These are phyloP conservation scores for Pagetopsis macropterus DNA, from an alignment of 2,797 vertebrate species.

Conservation along the genomic window DNA sequence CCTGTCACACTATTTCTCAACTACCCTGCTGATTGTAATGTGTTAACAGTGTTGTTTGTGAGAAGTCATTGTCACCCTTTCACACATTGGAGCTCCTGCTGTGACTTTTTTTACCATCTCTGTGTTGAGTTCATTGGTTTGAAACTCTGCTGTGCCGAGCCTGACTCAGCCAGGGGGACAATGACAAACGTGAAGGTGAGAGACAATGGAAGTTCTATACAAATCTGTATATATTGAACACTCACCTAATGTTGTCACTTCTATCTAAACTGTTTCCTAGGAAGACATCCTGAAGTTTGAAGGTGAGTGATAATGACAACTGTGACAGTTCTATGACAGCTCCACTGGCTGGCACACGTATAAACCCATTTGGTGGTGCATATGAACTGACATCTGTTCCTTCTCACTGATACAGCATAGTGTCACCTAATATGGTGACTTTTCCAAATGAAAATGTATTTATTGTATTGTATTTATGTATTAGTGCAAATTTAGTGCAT, in stretches of 20 bases:
- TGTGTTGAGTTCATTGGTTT: constrained; percentile 15
- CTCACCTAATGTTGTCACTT: constrained; percentile 39
- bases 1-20: constrained; percentile 51
- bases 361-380: constrained; percentile 28
- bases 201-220: constrained; percentile 49
- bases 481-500: neutral
- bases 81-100: constrained; percentile 39
- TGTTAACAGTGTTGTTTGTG: constrained; percentile 54
- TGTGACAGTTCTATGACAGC: constrained; percentile 35
- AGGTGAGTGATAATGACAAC: constrained; percentile 59
- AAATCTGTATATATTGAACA: constrained; percentile 37
- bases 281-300: constrained; percentile 43
- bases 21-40: constrained; percentile 41
- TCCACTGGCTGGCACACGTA: constrained; percentile 28
- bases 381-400: constrained; percentile 39
- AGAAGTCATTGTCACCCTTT: constrained; percentile 61
- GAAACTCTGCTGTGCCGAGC: constrained; percentile 13
- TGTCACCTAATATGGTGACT: constrained; percentile 4
- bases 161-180: constrained; percentile 24
- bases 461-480: neutral
- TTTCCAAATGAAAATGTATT: constrained; percentile 4
- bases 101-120: constrained; percentile 41
- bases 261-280: constrained; percentile 46
- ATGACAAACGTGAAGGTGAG: constrained; percentile 58
- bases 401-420: constrained; percentile 2